Evolutionary conservation across 2,888 invertebrate genomes (phyloP).

Genomic region (Amphipoea lucens): DNA sequence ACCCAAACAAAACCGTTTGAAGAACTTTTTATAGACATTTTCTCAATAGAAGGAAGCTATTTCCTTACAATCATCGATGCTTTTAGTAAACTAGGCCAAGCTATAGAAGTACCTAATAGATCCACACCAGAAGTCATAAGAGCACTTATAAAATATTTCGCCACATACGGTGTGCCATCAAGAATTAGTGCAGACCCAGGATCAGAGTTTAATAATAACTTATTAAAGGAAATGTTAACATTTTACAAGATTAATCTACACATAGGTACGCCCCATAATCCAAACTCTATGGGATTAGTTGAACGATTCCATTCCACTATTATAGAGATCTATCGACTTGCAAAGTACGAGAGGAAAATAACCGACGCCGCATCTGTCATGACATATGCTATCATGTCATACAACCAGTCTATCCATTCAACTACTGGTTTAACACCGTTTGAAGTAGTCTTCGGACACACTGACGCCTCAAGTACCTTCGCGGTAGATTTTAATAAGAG

Average conservation of each 20-base stretch:
- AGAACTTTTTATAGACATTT: too few species aligned
- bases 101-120: neutral
- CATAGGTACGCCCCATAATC: neutral
- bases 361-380: neutral
- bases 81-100: neutral
- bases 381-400: neutral
- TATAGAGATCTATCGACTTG: neutral
- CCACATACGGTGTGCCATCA: neutral
- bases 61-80: too few species aligned
- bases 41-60: too few species aligned
- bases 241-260: neutral
- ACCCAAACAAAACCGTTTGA: neutral
- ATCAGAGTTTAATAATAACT: neutral
- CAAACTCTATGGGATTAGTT: neutral
- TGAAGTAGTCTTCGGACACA: conserved; percentile 7
- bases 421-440: conserved; percentile 2
- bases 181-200: neutral
- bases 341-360: neutral
- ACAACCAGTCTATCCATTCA: neutral
- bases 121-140: neutral
- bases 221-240: neutral
- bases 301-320: neutral
- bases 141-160: neutral
- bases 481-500: conserved; percentile 1
- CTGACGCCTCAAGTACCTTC: neutral